Percentiles rank a stretch among this genome's conserved stretches.
Evolutionary conservation across 2,797 vertebrate genomes (phyloP).

Genomic region (Chelmon rostratus): DNA sequence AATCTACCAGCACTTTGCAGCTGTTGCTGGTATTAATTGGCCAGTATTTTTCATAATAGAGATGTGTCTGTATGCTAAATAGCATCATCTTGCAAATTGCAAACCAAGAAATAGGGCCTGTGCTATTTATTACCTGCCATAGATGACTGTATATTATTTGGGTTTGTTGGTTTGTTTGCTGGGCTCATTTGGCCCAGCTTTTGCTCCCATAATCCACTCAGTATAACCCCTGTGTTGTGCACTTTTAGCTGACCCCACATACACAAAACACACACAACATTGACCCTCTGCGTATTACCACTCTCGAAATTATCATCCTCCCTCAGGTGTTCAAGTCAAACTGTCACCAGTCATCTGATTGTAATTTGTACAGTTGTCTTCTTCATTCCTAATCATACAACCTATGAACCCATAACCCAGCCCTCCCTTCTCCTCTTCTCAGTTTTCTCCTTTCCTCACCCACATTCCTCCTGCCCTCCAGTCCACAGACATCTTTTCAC

Average conservation of each 20-base stretch:
- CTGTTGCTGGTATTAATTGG: neutral
- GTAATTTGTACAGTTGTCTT: neutral
- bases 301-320: neutral
- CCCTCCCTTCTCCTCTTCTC: neutral
- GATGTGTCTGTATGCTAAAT: neutral
- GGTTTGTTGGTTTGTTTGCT: neutral
- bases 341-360: neutral
- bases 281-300: neutral
- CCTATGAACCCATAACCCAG: neutral
- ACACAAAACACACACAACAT: slow-evolving; percentile 8
- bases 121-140: neutral
- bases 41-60: neutral
- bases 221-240: slow-evolving; percentile 64
- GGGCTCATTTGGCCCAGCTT: slow-evolving; percentile 25
- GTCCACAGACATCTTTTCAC: slow-evolving; percentile 33
- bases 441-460: slow-evolving; percentile 26
- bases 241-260: slow-evolving; percentile 25
- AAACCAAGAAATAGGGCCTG: neutral
- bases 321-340: neutral
- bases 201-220: slow-evolving; percentile 63
- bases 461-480: slow-evolving; percentile 24
- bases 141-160: neutral
- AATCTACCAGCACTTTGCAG: neutral
- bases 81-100: neutral
- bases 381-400: slow-evolving; percentile 20